Percentiles rank a stretch among this genome's conserved stretches.
Conservation (phyloP, 1,140 invertebrate genomes). For the Armadillidium nasatum region DNA sequence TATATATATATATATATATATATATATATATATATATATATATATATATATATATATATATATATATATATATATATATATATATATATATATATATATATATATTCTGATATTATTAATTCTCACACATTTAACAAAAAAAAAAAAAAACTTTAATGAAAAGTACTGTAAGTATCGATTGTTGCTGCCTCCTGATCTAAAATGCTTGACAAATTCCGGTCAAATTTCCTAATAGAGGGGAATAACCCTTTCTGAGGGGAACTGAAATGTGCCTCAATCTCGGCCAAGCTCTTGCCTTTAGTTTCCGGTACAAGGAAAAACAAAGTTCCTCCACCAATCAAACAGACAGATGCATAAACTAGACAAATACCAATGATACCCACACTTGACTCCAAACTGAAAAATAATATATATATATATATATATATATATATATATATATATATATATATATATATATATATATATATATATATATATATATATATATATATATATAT, state of each 20-base stretch:
- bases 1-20: no score
- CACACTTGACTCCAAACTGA: slow-evolving; percentile 43
- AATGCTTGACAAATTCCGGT: slow-evolving; percentile 30
- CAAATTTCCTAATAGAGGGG: slow-evolving; percentile 16
- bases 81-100: no score
- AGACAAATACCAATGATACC: slow-evolving; percentile 54
- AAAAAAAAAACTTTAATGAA: not conserved
- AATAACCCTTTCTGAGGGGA: slow-evolving; percentile 18
- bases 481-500: no score
- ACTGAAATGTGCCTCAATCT: slow-evolving; percentile 60
- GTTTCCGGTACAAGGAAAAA: slow-evolving; percentile 72
- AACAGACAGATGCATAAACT: slow-evolving; percentile 57
- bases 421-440: not conserved
- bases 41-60: no score
- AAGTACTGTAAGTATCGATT: slow-evolving; percentile 21
- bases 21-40: no score
- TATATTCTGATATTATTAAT: no score
- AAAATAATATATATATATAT: slow-evolving; percentile 41
- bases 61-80: no score
- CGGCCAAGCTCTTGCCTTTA: slow-evolving; percentile 67
- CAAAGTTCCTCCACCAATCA: slow-evolving; percentile 58
- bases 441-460: no score
- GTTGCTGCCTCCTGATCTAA: slow-evolving; percentile 1
- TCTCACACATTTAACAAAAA: no score
- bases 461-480: no score